Percentiles rank a stretch among this genome's conserved stretches.
Evolutionary conservation across 1,140 invertebrate genomes (phyloP).

Genomic region (Zaprionus kolodkinae): DNA sequence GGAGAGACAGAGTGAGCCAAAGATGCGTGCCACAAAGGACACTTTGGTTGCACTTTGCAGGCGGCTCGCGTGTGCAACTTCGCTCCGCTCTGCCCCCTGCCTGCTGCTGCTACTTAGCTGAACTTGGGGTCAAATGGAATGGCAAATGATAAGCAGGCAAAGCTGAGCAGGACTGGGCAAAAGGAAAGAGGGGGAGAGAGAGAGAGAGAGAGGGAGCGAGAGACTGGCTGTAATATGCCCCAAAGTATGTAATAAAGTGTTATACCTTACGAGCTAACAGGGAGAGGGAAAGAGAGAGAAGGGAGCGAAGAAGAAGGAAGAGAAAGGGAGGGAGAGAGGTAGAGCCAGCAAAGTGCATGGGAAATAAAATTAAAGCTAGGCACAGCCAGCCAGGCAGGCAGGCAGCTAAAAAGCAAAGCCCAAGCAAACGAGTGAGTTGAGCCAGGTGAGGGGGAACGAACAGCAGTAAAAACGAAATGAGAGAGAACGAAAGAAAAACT

Average conservation of each 20-base stretch:
- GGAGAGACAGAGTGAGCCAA: background rate
- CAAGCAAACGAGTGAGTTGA: background rate
- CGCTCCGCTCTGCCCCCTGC: background rate
- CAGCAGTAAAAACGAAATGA: conserved; percentile 5
- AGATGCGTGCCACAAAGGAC: conserved; percentile 39
- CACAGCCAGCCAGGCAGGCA: background rate
- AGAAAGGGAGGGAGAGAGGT: background rate
- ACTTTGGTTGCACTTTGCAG: conserved; percentile 19
- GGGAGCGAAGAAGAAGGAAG: background rate
- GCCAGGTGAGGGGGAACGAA: background rate
- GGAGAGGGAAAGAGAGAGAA: background rate
- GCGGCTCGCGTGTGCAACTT: background rate
- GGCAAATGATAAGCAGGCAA: conserved; percentile 8
- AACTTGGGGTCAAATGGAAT: conserved; percentile 15
- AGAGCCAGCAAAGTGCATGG: conserved; percentile 32
- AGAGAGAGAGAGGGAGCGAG: too few species aligned
- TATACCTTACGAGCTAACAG: conserved; percentile 22
- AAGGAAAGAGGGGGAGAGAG: background rate
- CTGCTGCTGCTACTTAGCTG: background rate
- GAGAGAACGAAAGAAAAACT: conserved; percentile 2
- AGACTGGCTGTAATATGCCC: conserved; percentile 23
- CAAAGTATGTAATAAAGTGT: conserved; percentile 48
- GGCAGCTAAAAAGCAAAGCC: conserved; percentile 8
- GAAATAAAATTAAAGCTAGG: conserved; percentile 49
- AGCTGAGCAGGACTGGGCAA: background rate